These are phyloP conservation scores for Spinus olivaceus DNA, from an alignment of 2,797 vertebrate species.

Conservation along the genomic window DNA sequence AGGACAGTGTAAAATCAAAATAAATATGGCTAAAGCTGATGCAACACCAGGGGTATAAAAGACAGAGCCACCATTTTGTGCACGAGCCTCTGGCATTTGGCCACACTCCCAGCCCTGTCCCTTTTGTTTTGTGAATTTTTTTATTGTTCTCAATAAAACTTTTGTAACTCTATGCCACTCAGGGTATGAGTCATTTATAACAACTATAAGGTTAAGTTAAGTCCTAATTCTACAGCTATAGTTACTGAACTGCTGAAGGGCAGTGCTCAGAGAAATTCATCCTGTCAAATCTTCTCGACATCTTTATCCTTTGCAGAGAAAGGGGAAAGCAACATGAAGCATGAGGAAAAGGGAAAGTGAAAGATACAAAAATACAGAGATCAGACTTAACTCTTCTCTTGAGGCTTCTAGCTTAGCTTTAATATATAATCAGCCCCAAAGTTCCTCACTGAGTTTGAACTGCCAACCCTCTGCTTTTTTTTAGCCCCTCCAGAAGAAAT, in stretches of 20 bases:
- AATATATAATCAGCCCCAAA: not conserved
- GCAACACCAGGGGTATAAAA: not conserved
- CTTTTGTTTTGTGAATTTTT: not conserved
- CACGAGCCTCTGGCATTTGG: not conserved
- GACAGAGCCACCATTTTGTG: accelerated
- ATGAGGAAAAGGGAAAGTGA: not conserved
- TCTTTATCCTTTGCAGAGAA: not conserved
- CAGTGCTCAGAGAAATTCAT: not conserved
- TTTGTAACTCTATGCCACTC: not conserved
- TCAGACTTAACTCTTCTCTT: not conserved
- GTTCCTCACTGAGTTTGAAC: not conserved
- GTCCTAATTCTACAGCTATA: not conserved
- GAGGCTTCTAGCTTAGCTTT: not conserved
- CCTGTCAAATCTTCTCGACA: not conserved
- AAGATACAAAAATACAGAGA: not conserved
- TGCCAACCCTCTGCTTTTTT: not conserved
- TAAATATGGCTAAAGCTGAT: not conserved
- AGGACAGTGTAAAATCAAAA: not conserved
- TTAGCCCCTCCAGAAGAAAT: not conserved
- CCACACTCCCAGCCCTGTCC: not conserved
- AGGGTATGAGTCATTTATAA: not conserved
- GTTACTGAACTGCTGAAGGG: not conserved
- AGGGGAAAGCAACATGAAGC: not conserved
- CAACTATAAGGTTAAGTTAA: not conserved
- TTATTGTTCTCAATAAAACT: not conserved